These are phyloP conservation scores for Horisme vitalbata DNA, from an alignment of 2,888 invertebrate genomes.

Conservation along the genomic window DNA sequence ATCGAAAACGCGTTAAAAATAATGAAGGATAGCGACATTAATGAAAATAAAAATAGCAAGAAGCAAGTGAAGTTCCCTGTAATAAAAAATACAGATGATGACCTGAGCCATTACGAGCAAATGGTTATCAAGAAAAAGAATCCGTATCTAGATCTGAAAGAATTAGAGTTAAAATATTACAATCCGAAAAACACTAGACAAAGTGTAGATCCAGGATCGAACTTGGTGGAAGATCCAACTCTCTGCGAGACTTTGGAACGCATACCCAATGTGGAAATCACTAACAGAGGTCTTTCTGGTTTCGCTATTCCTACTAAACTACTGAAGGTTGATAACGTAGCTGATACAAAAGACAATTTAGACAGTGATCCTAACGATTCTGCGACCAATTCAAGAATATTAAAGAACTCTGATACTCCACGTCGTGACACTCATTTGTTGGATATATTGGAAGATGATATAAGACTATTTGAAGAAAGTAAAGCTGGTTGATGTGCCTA, in stretches of 20 bases:
- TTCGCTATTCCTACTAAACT: slow-evolving; percentile 64
- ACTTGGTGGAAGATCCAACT: slow-evolving; percentile 48
- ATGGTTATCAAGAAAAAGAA: slow-evolving; percentile 75
- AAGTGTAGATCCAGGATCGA: slow-evolving; percentile 44
- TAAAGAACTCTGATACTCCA: slow-evolving; percentile 6
- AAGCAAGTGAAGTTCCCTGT: slow-evolving; percentile 33
- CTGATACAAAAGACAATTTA: slow-evolving; percentile 27
- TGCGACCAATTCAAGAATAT: slow-evolving; percentile 18
- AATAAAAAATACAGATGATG: slow-evolving; percentile 51
- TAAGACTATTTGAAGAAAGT: slow-evolving; percentile 37
- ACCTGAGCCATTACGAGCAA: slow-evolving; percentile 64
- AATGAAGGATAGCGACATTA: slow-evolving; percentile 38
- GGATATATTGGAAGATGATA: slow-evolving; percentile 43
- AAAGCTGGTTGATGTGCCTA: not conserved
- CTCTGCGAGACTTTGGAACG: slow-evolving; percentile 57
- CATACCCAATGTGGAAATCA: slow-evolving; percentile 64
- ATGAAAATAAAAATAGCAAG: slow-evolving; percentile 33
- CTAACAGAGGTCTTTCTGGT: slow-evolving; percentile 67
- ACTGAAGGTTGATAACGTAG: slow-evolving; percentile 34
- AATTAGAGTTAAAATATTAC: slow-evolving; percentile 59
- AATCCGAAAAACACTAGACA: slow-evolving; percentile 55
- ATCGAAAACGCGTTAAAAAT: slow-evolving; percentile 46
- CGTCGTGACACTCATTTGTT: slow-evolving; percentile 20
- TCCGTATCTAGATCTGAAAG: slow-evolving; percentile 68
- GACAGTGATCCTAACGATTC: slow-evolving; percentile 3